Evolutionary conservation across 2,797 vertebrate species (phyloP), one percentile per base, ranked within the genome.

Genomic region (Onychomys torridus): DNA sequence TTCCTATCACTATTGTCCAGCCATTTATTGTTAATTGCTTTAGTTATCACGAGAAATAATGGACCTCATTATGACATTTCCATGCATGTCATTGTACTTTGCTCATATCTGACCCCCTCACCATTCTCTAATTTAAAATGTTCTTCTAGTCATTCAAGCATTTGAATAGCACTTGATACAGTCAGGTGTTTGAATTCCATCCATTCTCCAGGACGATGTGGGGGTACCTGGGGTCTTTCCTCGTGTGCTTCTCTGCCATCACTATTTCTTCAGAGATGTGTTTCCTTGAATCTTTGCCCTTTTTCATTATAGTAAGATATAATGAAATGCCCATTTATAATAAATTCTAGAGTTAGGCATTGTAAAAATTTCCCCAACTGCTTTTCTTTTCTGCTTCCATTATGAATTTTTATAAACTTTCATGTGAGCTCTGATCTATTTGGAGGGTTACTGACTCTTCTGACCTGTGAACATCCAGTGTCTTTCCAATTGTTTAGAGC

Each of bases 211-310:
- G 57, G 9, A 14, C 34, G 13, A 16, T 25, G 6, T 11, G 25
- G 13, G 76, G 37, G 34, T 27, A n/a, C 61, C 4, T 12, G 49
- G 40, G 71, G 13, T 21, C 73, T 94, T 46, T 61, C n/a, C 57
- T 76, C 5, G 0, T 11, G 34, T 13, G 49, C 21, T 85, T 78
- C 49, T 67, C 59, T 69, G 27, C 21, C 46, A 76, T 52, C 75
- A 21, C 0, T 59, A 34, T 49, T 12, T 75, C 90, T 40, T 85
- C 19, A 16, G 57, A 55, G 37, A 76, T 6, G 4, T 19, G 6
- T 90, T n/a, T 93, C 57, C 43, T 67, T 52, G 75, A 77, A 46
- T 90, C 29, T 94, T 94, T 90, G 65, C 65, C 69, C 76, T 12
- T 59, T 46, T 95, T 67, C 1, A 43, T 92, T 79, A 43, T 46